Percentiles rank a stretch among this genome's conserved stretches.
phyloP scores from a whole-genome alignment of 2,113 vertebrate genomes.

The Sander lucioperca region DNA sequence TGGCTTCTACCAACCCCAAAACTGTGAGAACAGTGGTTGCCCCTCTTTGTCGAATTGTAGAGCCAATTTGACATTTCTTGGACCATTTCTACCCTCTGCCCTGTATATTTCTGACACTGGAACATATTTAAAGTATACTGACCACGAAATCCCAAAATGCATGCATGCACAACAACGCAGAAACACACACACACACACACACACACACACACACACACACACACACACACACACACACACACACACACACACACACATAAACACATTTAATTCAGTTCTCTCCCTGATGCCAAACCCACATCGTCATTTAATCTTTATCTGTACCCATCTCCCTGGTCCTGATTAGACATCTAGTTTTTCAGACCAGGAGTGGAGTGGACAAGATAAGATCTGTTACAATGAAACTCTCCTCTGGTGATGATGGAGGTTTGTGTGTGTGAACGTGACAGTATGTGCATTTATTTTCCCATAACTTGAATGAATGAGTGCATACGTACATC shows the following conservation, averaged over 20 bases:
- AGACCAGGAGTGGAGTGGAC: slow-evolving; percentile 57
- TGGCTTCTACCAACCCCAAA: background rate
- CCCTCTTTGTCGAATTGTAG: background rate
- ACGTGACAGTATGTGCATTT: background rate
- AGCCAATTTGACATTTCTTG: slow-evolving; percentile 15
- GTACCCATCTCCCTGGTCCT: slow-evolving; percentile 75
- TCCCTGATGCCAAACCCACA: slow-evolving; percentile 73
- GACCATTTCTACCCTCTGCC: background rate
- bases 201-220: no score
- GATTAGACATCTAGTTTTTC: slow-evolving; percentile 78
- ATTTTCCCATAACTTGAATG: slow-evolving; percentile 22
- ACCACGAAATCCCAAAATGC: slow-evolving; percentile 12
- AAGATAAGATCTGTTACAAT: slow-evolving; percentile 77
- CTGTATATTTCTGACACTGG: slow-evolving; percentile 26
- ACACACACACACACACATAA: slow-evolving; percentile 23
- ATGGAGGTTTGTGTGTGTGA: slow-evolving; percentile 27
- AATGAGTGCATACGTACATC: slow-evolving; percentile 25
- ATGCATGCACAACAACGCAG: background rate
- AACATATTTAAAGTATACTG: slow-evolving; percentile 17
- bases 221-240: slow-evolving; percentile 1
- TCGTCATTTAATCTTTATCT: slow-evolving; percentile 81
- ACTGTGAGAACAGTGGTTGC: background rate
- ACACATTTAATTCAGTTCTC: slow-evolving; percentile 44
- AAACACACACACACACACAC: no score
- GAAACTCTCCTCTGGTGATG: slow-evolving; percentile 55